Evolutionary conservation across 2,888 invertebrate genomes (phyloP).

Genomic region (Netelia melanura): DNA sequence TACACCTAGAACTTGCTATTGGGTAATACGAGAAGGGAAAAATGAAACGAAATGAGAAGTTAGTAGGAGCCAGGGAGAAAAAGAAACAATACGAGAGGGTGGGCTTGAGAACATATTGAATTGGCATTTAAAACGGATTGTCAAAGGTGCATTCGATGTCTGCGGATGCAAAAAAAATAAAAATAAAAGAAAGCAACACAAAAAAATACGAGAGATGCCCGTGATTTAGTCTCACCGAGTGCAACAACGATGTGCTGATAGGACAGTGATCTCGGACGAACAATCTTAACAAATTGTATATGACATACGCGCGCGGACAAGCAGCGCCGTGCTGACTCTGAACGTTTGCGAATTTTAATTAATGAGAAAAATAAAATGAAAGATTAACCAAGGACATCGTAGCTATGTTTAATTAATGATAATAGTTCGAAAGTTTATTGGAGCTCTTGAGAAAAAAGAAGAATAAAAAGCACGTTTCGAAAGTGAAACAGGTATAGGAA

Average conservation of each 20-base stretch:
- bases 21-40: conserved; percentile 55
- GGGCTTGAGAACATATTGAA: conserved; percentile 42
- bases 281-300: conserved; percentile 80
- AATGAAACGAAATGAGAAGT: conserved; percentile 6
- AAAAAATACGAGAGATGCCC: background rate
- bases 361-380: conserved; percentile 45
- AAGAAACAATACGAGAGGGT: conserved; percentile 2
- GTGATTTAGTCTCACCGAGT: conserved; percentile 51
- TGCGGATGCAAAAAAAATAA: conserved; percentile 28
- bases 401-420: conserved; percentile 69
- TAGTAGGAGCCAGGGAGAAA: conserved; percentile 7
- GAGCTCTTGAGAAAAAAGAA: conserved; percentile 48
- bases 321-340: conserved; percentile 54
- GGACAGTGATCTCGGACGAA: conserved; percentile 76
- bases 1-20: conserved; percentile 55
- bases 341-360: conserved; percentile 75
- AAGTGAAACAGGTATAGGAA: background rate
- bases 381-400: conserved; percentile 69
- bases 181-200: background rate
- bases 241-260: conserved; percentile 65
- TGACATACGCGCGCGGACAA: conserved; percentile 65
- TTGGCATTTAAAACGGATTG: conserved; percentile 53
- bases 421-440: conserved; percentile 62
- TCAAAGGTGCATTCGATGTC: conserved; percentile 36
- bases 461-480: background rate